Percentiles rank a stretch among this genome's conserved stretches.
Evolutionary conservation across 2,888 invertebrate genomes (phyloP).

Genomic region (Drosophila borealis): DNA sequence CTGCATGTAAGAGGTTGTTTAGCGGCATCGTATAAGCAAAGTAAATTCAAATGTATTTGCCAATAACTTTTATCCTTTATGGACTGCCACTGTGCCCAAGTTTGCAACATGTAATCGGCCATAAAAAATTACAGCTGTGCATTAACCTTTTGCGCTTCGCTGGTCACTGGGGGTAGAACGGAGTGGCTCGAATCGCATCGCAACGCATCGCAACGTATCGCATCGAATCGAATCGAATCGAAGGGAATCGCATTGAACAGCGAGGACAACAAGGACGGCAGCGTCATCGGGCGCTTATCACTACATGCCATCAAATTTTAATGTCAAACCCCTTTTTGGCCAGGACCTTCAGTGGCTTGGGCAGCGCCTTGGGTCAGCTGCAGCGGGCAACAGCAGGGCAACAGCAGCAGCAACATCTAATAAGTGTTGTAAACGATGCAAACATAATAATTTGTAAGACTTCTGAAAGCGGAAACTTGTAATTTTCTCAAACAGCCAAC

Average conservation of each 20-base stretch:
- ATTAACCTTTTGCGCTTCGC: conserved; percentile 72
- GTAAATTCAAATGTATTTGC: conserved; percentile 78
- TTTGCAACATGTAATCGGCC: conserved; percentile 78
- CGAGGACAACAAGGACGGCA: conserved; percentile 54
- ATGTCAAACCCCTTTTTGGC: conserved; percentile 75
- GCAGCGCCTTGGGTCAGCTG: background rate
- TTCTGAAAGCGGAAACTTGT: conserved; percentile 82
- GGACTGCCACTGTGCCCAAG: conserved; percentile 63
- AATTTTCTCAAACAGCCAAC: conserved; percentile 72
- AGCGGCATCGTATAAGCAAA: conserved; percentile 51
- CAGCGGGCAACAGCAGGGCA: conserved; percentile 19
- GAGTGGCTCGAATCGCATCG: conserved; percentile 21
- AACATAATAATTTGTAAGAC: conserved; percentile 80
- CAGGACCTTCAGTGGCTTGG: conserved; percentile 27
- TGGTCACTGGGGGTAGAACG: conserved; percentile 43
- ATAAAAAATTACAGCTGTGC: conserved; percentile 80
- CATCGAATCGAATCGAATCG: conserved; percentile 21
- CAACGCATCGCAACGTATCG: conserved; percentile 15
- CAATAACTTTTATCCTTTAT: conserved; percentile 78
- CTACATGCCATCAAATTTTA: conserved; percentile 80
- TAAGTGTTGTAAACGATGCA: conserved; percentile 79
- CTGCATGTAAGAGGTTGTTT: conserved; percentile 25
- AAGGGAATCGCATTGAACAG: conserved; percentile 42
- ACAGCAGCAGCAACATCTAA: conserved; percentile 56
- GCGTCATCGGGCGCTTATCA: conserved; percentile 75